Conservation (phyloP, 2,113 vertebrate genomes). For the Scomber colias region DNA sequence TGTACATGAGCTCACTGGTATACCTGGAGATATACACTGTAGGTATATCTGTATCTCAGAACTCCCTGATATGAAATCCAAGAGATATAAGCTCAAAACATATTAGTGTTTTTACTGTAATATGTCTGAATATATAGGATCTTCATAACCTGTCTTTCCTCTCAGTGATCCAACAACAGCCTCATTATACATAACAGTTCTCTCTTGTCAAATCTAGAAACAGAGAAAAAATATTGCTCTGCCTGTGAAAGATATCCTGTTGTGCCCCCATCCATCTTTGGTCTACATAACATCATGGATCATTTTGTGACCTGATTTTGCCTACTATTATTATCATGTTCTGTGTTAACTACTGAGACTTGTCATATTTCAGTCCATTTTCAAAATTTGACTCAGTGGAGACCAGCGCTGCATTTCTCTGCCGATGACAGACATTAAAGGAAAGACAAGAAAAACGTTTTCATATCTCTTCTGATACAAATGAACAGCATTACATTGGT, state of each 20-base stretch:
- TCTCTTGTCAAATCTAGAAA: neutral
- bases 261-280: neutral
- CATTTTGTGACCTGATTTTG: conserved; percentile 34
- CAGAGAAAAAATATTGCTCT: neutral
- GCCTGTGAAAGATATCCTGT: neutral
- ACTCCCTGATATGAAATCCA: no score
- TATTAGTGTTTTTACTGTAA: neutral
- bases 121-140: neutral
- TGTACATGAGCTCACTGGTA: neutral
- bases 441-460: conserved; percentile 33
- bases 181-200: neutral
- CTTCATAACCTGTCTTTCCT: neutral
- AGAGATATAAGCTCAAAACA: no score
- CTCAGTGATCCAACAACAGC: neutral
- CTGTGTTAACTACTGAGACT: neutral
- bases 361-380: conserved; percentile 17
- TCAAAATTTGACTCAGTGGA: conserved; percentile 8
- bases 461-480: conserved; percentile 22
- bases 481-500: conserved; percentile 31
- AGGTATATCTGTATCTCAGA: no score
- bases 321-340: conserved; percentile 4
- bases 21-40: neutral
- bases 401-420: conserved; percentile 10
- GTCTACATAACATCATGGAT: conserved; percentile 5
- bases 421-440: conserved; percentile 15